Conservation (phyloP, 2,888 invertebrate genomes). For the Melanostoma scalare region DNA sequence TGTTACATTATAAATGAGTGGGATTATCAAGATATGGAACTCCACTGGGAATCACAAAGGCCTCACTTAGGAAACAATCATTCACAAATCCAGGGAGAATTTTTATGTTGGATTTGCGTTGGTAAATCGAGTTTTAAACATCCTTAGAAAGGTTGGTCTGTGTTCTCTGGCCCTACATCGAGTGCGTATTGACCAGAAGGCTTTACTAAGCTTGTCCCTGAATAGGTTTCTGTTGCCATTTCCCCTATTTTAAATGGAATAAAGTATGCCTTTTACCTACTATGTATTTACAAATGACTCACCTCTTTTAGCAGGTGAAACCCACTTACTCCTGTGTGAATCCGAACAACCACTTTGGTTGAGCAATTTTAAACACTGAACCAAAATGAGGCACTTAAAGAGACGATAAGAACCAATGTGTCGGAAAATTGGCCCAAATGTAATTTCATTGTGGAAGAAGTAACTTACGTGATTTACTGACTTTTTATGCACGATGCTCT, state of each 20-base stretch:
- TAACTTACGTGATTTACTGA: background rate
- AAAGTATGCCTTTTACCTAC: no score
- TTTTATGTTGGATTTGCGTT: conserved; percentile 25
- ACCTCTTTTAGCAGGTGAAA: conserved; percentile 17
- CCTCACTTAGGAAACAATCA: conserved; percentile 42
- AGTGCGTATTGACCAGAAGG: no score
- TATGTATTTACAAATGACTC: no score
- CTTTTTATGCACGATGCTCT: background rate
- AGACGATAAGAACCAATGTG: conserved; percentile 27
- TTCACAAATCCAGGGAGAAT: conserved; percentile 29
- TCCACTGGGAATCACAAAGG: conserved; percentile 50
- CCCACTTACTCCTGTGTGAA: conserved; percentile 10
- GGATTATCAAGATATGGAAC: conserved; percentile 51
- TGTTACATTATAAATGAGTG: conserved; percentile 41
- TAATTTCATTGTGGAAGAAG: conserved; percentile 30
- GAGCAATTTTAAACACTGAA: conserved; percentile 26
- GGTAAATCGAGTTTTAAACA: conserved; percentile 47
- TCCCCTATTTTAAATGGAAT: no score
- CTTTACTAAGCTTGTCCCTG: no score
- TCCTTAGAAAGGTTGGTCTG: no score
- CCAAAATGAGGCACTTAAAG: conserved; percentile 29
- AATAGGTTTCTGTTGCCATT: no score
- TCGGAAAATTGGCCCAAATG: conserved; percentile 32
- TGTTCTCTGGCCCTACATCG: no score
- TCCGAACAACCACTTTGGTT: conserved; percentile 34